Conservation (phyloP, 2,797 vertebrate genomes). For the Heliangelus exortis region DNA sequence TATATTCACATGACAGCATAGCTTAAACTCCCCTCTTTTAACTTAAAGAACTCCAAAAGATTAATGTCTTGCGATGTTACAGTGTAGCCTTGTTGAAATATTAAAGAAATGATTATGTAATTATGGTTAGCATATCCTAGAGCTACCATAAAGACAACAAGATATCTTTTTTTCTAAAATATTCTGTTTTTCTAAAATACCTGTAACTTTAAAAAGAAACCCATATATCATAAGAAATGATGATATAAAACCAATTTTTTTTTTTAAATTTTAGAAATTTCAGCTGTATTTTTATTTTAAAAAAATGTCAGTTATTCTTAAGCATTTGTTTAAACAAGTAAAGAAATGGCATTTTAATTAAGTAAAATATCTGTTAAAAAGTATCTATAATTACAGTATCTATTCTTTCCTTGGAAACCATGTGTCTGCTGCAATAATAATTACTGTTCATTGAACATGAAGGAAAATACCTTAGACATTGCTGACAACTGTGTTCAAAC, state of each 20-base stretch:
- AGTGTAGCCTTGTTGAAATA: not conserved
- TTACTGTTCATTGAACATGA: not conserved
- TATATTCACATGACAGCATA: not conserved
- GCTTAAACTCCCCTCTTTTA: not conserved
- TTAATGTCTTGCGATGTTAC: not conserved
- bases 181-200: not conserved
- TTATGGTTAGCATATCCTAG: not conserved
- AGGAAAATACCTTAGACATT: not conserved
- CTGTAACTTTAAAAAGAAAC: not conserved
- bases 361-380: not conserved
- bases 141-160: not conserved
- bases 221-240: not conserved
- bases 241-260: not conserved
- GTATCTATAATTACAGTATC: not conserved
- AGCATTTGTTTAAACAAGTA: not conserved
- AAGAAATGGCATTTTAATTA: not conserved
- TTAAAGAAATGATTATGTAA: not conserved
- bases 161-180: not conserved
- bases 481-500: not conserved
- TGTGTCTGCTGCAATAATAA: not conserved
- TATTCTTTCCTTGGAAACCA: not conserved
- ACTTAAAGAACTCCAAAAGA: not conserved
- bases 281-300: not conserved
- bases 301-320: not conserved
- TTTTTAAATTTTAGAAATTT: not conserved